phyloP scores from a whole-genome alignment of 2,113 vertebrate genomes.

The Tyto alba region DNA sequence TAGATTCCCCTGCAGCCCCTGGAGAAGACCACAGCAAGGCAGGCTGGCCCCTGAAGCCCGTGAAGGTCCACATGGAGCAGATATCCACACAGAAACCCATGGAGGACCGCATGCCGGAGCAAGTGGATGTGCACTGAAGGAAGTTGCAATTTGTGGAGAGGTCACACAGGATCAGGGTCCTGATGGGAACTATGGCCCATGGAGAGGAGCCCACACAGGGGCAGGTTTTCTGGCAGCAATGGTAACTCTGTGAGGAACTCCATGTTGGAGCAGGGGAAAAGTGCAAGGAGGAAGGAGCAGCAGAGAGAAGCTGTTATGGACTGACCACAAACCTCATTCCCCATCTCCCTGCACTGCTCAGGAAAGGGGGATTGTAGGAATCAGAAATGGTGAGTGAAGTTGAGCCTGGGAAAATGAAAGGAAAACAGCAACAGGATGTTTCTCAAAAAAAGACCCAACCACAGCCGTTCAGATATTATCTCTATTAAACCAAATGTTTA shows the following conservation, averaged over 20 bases:
- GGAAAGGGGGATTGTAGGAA: neutral
- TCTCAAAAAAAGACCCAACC: neutral
- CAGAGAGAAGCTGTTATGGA: neutral
- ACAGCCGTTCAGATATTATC: neutral
- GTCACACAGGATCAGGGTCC: neutral
- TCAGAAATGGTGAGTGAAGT: neutral
- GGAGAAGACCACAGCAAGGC: neutral
- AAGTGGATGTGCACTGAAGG: neutral
- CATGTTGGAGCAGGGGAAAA: neutral
- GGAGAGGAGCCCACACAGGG: neutral
- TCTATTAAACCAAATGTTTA: neutral
- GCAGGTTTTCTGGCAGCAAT: neutral
- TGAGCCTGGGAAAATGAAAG: neutral
- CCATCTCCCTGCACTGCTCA: accelerated
- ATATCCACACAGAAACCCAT: neutral
- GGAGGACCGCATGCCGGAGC: accelerated
- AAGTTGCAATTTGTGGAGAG: neutral
- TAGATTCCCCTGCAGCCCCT: neutral
- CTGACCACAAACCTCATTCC: neutral
- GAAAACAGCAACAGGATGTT: neutral
- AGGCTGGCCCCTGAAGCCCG: neutral
- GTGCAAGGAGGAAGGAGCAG: neutral
- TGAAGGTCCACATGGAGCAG: neutral
- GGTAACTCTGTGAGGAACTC: neutral
- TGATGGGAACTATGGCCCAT: neutral